Conservation (phyloP, 1,140 invertebrate genomes). For the Cotesia typhae region DNA sequence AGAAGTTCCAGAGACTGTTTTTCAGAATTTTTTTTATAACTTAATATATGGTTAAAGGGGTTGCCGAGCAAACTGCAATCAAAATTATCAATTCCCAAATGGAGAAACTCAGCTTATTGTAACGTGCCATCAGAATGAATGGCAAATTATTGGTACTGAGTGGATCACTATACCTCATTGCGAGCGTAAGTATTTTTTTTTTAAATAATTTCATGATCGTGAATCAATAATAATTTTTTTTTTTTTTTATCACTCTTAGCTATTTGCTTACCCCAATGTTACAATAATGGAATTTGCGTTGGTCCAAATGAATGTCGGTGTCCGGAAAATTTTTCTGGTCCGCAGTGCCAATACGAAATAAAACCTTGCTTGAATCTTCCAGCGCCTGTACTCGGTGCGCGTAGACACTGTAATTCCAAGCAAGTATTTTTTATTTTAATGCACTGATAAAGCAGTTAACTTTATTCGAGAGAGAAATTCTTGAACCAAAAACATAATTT, state of each 20-base stretch:
- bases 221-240: slow-evolving; percentile 18
- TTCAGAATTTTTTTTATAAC: slow-evolving; percentile 1
- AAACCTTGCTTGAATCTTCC: slow-evolving; percentile 75
- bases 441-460: too few relatives aligned
- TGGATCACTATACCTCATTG: slow-evolving; percentile 69
- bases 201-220: slow-evolving; percentile 5
- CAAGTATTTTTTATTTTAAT: slow-evolving; percentile 59
- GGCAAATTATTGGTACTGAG: slow-evolving; percentile 66
- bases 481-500: too few relatives aligned
- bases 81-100: slow-evolving; percentile 70
- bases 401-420: slow-evolving; percentile 72
- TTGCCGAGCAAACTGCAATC: slow-evolving; percentile 68
- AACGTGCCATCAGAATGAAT: slow-evolving; percentile 67
- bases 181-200: slow-evolving; percentile 66
- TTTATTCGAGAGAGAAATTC: too few relatives aligned
- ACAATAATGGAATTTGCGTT: slow-evolving; percentile 82
- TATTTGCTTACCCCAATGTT: slow-evolving; percentile 76
- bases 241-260: slow-evolving; percentile 63
- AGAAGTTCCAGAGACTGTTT: neutral
- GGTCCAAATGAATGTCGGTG: slow-evolving; percentile 77
- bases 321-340: slow-evolving; percentile 75
- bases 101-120: slow-evolving; percentile 66
- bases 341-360: slow-evolving; percentile 78
- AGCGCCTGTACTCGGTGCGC: slow-evolving; percentile 72
- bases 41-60: slow-evolving; percentile 51